Conservation (phyloP, 2,888 invertebrate species). For the Ichneumon xanthorius region DNA sequence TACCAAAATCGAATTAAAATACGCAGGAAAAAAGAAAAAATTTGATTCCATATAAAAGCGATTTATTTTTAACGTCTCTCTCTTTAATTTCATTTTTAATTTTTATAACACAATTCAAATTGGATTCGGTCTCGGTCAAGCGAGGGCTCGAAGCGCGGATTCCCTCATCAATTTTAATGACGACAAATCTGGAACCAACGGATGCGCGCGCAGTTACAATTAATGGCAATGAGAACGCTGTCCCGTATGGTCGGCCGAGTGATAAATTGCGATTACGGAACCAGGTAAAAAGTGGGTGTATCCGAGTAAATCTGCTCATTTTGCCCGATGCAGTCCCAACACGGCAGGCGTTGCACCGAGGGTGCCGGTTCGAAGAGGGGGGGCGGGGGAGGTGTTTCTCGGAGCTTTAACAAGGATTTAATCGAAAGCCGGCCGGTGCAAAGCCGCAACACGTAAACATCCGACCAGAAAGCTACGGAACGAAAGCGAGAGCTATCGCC, state of each 20-base stretch:
- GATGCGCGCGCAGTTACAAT: not conserved
- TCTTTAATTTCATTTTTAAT: not conserved
- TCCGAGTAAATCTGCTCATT: not conserved
- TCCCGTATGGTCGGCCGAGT: not conserved
- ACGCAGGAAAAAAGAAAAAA: not conserved
- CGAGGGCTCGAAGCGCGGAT: not conserved
- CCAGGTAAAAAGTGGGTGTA: not conserved
- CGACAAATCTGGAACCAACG: not conserved
- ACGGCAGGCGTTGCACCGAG: not conserved
- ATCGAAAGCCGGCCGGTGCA: conserved; percentile 5
- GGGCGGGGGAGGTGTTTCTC: not conserved
- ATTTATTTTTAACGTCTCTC: not conserved
- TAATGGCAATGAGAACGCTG: not conserved
- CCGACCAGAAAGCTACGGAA: conserved; percentile 5
- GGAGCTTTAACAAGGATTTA: conserved; percentile 9
- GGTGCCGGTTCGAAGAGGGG: not conserved
- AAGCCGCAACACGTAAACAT: conserved; percentile 1
- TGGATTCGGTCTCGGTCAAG: not conserved
- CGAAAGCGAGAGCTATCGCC: conserved; percentile 11
- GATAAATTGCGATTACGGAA: conserved; percentile 16
- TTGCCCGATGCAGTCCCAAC: not conserved
- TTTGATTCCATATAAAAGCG: not conserved
- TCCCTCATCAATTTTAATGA: conserved; percentile 36
- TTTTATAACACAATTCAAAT: not conserved
- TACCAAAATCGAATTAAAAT: conserved; percentile 8